Conservation (phyloP, 2,888 invertebrate genomes). For the Caenorhabditis sp. region DNA sequence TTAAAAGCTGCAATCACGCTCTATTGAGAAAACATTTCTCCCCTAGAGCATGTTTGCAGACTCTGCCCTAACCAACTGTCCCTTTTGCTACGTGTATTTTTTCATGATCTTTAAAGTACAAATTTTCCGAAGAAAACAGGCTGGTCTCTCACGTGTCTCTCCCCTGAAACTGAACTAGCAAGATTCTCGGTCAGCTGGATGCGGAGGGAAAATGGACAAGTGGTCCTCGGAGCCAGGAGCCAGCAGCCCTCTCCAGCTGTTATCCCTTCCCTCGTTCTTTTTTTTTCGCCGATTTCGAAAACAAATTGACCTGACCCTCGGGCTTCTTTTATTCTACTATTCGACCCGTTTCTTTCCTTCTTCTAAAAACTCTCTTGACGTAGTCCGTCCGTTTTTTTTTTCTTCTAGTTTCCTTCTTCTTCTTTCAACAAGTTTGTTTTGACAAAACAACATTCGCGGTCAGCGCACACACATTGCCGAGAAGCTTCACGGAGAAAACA, state of each 20-base stretch:
- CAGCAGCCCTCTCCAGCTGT: neutral
- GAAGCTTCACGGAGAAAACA: slow-evolving; percentile 33
- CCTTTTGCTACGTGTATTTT: too few species aligned
- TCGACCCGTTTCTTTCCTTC: too few species aligned
- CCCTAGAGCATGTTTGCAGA: too few species aligned
- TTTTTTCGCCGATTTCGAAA: slow-evolving; percentile 21
- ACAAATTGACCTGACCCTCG: slow-evolving; percentile 32
- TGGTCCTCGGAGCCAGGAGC: slow-evolving; percentile 14
- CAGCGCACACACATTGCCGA: too few species aligned
- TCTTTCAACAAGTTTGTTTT: slow-evolving; percentile 55
- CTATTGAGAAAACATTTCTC: neutral
- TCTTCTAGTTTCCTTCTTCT: neutral
- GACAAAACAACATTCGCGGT: slow-evolving; percentile 54
- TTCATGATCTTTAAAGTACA: neutral
- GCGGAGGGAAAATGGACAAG: neutral
- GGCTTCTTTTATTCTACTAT: neutral
- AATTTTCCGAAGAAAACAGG: neutral
- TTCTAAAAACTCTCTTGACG: slow-evolving; percentile 10
- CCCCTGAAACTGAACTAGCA: slow-evolving; percentile 20
- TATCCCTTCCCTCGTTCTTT: neutral
- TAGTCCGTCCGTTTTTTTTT: slow-evolving; percentile 8
- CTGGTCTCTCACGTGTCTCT: slow-evolving; percentile 4
- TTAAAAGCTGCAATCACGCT: neutral
- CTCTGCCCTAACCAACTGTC: too few species aligned
- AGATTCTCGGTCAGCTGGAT: slow-evolving; percentile 33